Percentiles rank a stretch among this genome's conserved stretches.
These are phyloP conservation scores for Alaudala cheleensis DNA, from an alignment of 2,113 vertebrate genomes.

Conservation along the genomic window DNA sequence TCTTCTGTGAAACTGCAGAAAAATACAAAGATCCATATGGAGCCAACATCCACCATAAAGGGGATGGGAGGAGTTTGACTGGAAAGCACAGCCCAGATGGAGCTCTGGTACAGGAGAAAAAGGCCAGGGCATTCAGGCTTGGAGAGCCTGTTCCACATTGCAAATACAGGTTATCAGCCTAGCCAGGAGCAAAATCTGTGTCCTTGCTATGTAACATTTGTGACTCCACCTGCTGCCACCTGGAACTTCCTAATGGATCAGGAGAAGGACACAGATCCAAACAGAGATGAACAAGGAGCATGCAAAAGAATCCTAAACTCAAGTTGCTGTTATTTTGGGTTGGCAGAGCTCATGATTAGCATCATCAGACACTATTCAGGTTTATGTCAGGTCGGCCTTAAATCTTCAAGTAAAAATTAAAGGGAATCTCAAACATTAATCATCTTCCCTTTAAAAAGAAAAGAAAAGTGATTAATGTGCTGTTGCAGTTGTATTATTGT, in stretches of 20 bases:
- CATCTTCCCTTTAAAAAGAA: background rate
- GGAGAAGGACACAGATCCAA: background rate
- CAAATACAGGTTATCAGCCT: background rate
- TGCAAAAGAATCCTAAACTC: background rate
- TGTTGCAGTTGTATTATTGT: background rate
- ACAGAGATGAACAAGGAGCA: background rate
- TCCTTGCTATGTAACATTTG: background rate
- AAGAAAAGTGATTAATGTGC: background rate
- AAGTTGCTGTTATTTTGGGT: background rate
- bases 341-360: background rate
- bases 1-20: background rate
- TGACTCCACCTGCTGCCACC: background rate
- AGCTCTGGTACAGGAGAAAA: background rate
- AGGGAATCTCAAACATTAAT: background rate
- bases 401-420: constrained; percentile 10
- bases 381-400: background rate
- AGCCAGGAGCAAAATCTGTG: constrained; percentile 30
- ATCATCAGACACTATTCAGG: background rate
- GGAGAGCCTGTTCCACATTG: background rate
- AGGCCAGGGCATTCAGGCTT: constrained; percentile 1
- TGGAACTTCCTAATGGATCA: background rate
- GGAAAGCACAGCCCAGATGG: constrained; percentile 18
- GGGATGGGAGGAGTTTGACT: background rate
- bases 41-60: background rate
- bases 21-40: background rate